A percentile compares a stretch with the other conserved stretches of the same genome.
Conservation (phyloP, 2,113 vertebrate genomes). For the Zeus faber region DNA sequence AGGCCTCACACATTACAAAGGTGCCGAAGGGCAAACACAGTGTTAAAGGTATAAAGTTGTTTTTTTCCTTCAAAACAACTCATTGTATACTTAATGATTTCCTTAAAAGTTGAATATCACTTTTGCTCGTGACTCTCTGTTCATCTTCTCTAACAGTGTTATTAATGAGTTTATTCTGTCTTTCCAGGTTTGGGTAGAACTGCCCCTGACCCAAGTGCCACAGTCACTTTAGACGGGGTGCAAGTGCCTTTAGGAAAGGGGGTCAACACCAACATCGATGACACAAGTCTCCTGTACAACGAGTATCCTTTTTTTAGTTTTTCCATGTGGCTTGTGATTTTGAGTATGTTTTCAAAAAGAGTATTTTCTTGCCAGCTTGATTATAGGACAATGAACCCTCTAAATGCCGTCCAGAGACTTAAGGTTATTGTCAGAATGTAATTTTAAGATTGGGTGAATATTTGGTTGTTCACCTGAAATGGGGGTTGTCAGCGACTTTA, state of each 20-base stretch:
- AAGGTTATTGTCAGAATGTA: too few relatives aligned
- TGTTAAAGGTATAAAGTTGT: slow-evolving; percentile 87
- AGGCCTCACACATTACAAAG: slow-evolving; percentile 93
- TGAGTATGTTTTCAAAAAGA: neutral
- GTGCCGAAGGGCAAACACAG: slow-evolving; percentile 97
- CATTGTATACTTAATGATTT: neutral
- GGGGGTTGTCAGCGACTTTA: too few relatives aligned
- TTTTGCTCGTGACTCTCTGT: neutral
- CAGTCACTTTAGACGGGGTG: slow-evolving; percentile 82
- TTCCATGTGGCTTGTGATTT: slow-evolving; percentile 1
- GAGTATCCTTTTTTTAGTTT: slow-evolving; percentile 91
- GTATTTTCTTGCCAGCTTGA: neutral
- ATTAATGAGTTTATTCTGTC: neutral
- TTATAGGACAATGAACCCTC: too few relatives aligned
- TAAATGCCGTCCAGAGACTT: too few relatives aligned
- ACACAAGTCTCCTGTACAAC: slow-evolving; percentile 96
- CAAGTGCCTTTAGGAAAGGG: slow-evolving; percentile 91
- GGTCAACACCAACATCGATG: slow-evolving; percentile 82
- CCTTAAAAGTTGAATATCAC: neutral
- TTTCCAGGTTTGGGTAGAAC: slow-evolving; percentile 89
- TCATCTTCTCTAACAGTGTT: neutral
- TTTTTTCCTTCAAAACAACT: neutral
- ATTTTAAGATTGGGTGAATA: too few relatives aligned
- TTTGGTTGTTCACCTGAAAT: too few relatives aligned
- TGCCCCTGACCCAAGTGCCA: slow-evolving; percentile 86